These are phyloP conservation scores for Euplagia quadripunctaria DNA, from an alignment of 2,888 invertebrate genomes.

Conservation along the genomic window DNA sequence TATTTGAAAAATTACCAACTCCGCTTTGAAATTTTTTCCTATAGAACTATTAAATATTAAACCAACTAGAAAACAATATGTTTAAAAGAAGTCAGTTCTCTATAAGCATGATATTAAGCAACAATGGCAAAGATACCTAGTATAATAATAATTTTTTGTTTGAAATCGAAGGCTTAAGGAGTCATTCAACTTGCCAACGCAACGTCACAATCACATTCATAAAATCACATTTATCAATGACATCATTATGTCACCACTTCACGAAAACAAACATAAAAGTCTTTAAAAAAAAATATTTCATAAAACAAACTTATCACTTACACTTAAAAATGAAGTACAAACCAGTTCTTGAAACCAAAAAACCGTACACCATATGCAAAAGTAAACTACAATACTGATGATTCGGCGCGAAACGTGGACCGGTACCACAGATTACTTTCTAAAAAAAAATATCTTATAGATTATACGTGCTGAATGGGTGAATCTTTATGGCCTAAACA, in stretches of 20 bases:
- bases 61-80: background rate
- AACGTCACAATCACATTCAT: slow-evolving; percentile 1
- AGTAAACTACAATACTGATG: slow-evolving; percentile 32
- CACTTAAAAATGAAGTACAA: slow-evolving; percentile 19
- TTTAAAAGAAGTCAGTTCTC: background rate
- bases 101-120: background rate
- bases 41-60: background rate
- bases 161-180: too few relatives aligned
- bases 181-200: slow-evolving; percentile 16
- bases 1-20: too few relatives aligned
- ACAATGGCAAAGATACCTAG: background rate
- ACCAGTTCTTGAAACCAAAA: slow-evolving; percentile 18
- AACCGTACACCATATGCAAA: slow-evolving; percentile 24
- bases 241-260: background rate
- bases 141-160: too few relatives aligned
- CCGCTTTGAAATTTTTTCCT: too few relatives aligned
- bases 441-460: slow-evolving; percentile 39
- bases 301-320: slow-evolving; percentile 26
- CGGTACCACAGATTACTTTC: slow-evolving; percentile 33
- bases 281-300: background rate
- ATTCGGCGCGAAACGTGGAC: slow-evolving; percentile 37
- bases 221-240: background rate
- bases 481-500: slow-evolving; percentile 20
- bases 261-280: background rate
- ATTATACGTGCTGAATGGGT: slow-evolving; percentile 14